Evolutionary conservation across 2,888 invertebrate species (phyloP).

Genomic region (Lithophane ornitopus): DNA sequence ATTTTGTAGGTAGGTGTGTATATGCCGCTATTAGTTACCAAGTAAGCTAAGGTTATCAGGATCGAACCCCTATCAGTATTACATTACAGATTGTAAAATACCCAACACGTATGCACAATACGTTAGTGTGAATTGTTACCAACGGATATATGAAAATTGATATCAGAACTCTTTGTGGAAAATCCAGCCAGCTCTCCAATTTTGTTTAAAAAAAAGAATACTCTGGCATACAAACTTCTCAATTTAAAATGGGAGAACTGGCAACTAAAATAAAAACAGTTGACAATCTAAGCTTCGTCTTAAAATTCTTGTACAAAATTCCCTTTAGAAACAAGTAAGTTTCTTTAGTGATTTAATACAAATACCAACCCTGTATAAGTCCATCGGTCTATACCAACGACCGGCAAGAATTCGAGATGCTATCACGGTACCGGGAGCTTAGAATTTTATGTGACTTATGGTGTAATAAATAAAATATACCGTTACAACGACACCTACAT

Average conservation of each 20-base stretch:
- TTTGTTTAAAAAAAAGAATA: background rate
- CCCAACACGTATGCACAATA: conserved; percentile 55
- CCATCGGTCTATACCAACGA: conserved; percentile 63
- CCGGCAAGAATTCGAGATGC: conserved; percentile 86
- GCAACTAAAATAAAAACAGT: conserved; percentile 1
- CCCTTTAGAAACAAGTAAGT: conserved; percentile 22
- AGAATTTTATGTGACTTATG: conserved; percentile 88
- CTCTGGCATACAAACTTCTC: background rate
- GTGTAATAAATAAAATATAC: conserved; percentile 87
- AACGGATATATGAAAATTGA: conserved; percentile 57
- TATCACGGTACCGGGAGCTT: conserved; percentile 86
- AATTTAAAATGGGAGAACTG: conserved; percentile 20
- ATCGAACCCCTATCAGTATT: conserved; percentile 64
- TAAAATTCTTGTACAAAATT: conserved; percentile 36
- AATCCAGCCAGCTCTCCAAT: background rate
- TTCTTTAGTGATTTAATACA: conserved; percentile 48
- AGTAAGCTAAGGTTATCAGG: conserved; percentile 66
- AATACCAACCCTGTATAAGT: conserved; percentile 62
- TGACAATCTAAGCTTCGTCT: conserved; percentile 11
- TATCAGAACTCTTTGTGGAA: conserved; percentile 45
- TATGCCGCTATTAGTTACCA: conserved; percentile 54
- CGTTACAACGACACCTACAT: conserved; percentile 86
- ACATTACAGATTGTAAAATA: conserved; percentile 63
- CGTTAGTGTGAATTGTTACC: conserved; percentile 56
- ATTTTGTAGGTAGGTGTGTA: conserved; percentile 22